These are phyloP conservation scores for Eupristina koningsbergeri DNA, from an alignment of 1,140 invertebrate genomes.

Conservation along the genomic window DNA sequence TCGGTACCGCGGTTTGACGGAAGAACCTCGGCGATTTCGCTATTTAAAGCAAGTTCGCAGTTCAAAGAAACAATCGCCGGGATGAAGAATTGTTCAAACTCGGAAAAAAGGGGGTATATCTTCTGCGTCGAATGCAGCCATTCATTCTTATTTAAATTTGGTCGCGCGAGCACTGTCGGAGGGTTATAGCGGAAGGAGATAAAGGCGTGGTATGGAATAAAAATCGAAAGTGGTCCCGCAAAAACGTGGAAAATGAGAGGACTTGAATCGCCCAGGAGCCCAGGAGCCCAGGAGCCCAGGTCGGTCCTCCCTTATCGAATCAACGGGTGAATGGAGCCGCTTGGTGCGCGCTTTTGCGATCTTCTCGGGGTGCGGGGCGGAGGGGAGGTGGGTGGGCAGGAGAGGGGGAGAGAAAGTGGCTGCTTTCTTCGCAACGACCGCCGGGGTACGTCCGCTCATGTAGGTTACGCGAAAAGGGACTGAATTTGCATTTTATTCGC, in stretches of 20 bases:
- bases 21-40: not conserved
- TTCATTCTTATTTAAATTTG: slow-evolving; percentile 41
- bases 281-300: no score
- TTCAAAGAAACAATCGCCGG: no score
- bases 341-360: slow-evolving; percentile 47
- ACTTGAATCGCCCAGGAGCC: slow-evolving; percentile 53
- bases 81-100: no score
- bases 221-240: slow-evolving; percentile 45
- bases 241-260: slow-evolving; percentile 51
- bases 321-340: slow-evolving; percentile 68
- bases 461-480: slow-evolving; percentile 68
- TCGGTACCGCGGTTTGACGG: no score
- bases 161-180: not conserved
- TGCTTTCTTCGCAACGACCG: slow-evolving; percentile 16
- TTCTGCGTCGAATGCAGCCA: not conserved
- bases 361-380: not conserved
- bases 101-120: no score
- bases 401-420: not conserved
- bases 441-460: slow-evolving; percentile 48
- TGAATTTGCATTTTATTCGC: slow-evolving; percentile 75
- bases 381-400: not conserved
- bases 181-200: slow-evolving; percentile 30
- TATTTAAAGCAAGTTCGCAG: not conserved
- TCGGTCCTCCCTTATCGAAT: slow-evolving; percentile 69
- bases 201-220: slow-evolving; percentile 38